A percentile compares a stretch with the other conserved stretches of the same genome.
Conservation (phyloP, 1,140 invertebrate species). For the Diachasma alloeum region DNA sequence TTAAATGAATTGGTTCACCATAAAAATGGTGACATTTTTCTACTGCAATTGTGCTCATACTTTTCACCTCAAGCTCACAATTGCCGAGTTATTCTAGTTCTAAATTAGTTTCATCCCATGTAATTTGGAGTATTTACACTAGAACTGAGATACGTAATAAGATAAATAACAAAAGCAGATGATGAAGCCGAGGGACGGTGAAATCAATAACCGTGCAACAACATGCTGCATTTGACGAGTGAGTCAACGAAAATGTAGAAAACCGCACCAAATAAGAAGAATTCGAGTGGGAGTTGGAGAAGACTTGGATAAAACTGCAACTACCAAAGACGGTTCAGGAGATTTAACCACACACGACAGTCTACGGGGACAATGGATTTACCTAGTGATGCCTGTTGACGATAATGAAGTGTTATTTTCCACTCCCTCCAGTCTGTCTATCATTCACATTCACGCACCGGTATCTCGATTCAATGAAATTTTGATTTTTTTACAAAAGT, state of each 20-base stretch:
- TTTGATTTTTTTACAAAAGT: not conserved
- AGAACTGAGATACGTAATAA: not conserved
- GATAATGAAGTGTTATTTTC: not conserved
- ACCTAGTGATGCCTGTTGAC: not conserved
- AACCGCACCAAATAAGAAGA: conserved; percentile 16
- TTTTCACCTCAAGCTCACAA: no score
- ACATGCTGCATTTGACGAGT: not conserved
- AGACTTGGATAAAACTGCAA: not conserved
- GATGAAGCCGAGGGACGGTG: not conserved
- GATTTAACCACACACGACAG: not conserved
- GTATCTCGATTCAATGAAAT: not conserved
- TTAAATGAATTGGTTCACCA: no score
- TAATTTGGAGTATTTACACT: not conserved
- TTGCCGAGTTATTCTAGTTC: no score
- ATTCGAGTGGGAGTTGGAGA: conserved; percentile 10
- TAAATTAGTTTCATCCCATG: not conserved
- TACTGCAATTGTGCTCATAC: no score
- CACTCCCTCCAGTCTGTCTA: not conserved
- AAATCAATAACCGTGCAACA: not conserved
- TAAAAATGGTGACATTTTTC: no score
- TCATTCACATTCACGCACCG: not conserved
- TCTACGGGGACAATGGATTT: not conserved
- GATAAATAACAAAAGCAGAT: not conserved
- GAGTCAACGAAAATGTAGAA: not conserved
- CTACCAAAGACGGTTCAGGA: not conserved